phyloP scores from a whole-genome alignment of 2,797 vertebrate genomes.

The Tokudaia muenninki region DNA sequence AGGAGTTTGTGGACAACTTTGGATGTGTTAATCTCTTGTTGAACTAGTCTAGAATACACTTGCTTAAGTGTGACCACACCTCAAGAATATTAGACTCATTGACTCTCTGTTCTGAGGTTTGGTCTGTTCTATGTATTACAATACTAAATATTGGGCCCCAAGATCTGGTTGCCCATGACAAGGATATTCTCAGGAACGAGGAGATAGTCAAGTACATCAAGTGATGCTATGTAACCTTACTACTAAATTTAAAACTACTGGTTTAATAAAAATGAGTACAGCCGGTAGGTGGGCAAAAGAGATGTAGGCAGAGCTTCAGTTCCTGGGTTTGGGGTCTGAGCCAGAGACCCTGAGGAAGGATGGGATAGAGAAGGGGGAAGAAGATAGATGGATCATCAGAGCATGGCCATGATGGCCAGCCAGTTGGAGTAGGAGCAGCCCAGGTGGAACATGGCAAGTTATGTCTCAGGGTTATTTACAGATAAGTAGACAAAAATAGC shows the following conservation, averaged over 20 bases:
- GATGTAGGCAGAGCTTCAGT: neutral
- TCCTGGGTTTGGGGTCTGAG: too few species aligned
- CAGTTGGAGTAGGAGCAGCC: neutral
- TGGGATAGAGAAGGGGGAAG: neutral
- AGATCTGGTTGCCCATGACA: neutral
- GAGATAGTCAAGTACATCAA: neutral
- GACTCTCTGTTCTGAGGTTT: neutral
- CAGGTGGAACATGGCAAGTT: neutral
- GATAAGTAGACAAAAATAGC: neutral
- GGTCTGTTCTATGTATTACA: neutral
- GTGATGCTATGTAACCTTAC: neutral
- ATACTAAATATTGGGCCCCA: neutral
- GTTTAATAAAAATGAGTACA: neutral
- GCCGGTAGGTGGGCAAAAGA: neutral
- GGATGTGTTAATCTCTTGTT: neutral
- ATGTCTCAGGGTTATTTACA: neutral
- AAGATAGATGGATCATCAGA: neutral
- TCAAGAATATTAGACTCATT: neutral
- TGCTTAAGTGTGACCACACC: neutral
- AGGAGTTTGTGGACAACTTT: neutral
- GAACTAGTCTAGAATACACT: neutral
- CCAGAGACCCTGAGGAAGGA: neutral
- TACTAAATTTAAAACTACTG: neutral
- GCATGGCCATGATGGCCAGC: neutral
- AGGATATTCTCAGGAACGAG: neutral